Percentiles rank a stretch among this genome's conserved stretches.
Evolutionary conservation across 2,888 invertebrate genomes (phyloP).

Genomic region (Himalopsyche anomala): DNA sequence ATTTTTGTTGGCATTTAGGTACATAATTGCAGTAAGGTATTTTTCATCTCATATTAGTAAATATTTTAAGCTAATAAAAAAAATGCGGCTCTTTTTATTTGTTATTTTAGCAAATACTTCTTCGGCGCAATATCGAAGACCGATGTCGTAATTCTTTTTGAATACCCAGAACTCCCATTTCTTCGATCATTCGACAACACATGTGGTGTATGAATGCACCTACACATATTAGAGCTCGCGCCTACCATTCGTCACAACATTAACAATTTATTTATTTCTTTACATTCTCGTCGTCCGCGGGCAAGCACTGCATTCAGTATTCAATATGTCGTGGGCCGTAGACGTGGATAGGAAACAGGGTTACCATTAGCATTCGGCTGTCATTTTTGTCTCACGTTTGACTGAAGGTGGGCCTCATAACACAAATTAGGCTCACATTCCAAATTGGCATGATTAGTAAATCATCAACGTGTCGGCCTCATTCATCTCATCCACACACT

Average conservation of each 20-base stretch:
- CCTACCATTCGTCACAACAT: conserved; percentile 56
- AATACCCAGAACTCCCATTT: conserved; percentile 2
- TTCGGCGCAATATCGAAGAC: too few relatives aligned
- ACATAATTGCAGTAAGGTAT: too few relatives aligned
- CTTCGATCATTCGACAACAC: neutral
- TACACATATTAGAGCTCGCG: conserved; percentile 13
- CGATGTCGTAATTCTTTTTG: neutral
- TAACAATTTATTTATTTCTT: conserved; percentile 55
- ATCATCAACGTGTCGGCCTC: too few relatives aligned
- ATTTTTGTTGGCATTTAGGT: too few relatives aligned
- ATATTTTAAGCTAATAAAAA: too few relatives aligned
- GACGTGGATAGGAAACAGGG: neutral
- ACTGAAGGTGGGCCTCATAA: neutral
- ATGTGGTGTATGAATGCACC: neutral
- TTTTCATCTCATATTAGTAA: too few relatives aligned
- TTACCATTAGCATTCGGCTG: conserved; percentile 5
- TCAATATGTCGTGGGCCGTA: conserved; percentile 7
- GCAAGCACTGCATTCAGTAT: conserved; percentile 51
- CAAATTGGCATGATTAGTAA: neutral
- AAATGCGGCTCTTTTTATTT: too few relatives aligned
- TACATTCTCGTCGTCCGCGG: conserved; percentile 51
- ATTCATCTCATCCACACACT: too few relatives aligned
- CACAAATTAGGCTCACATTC: neutral
- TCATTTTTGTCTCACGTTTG: conserved; percentile 8
- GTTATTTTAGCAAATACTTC: too few relatives aligned